Conservation (phyloP, 92 coral and sea anemone species). For the Montipora capitata region DNA sequence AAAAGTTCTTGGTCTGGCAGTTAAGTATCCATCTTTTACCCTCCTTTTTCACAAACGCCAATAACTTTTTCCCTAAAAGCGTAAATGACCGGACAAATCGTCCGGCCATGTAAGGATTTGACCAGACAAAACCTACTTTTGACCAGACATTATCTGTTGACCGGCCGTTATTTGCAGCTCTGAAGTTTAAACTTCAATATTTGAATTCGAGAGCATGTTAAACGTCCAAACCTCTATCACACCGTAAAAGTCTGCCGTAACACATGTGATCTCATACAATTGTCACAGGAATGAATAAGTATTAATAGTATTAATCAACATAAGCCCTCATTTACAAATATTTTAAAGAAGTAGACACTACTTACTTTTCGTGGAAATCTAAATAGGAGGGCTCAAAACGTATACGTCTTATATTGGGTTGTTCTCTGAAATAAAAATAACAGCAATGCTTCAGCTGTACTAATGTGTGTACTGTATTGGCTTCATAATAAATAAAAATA, state of each 20-base stretch:
- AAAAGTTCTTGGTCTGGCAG: no score
- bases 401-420: slow-evolving; percentile 92
- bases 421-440: slow-evolving; percentile 83
- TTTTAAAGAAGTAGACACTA: background rate
- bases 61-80: no score
- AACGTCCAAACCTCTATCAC: background rate
- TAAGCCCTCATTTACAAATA: no score
- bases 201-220: background rate
- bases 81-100: no score
- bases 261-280: background rate
- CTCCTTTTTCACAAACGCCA: no score
- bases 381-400: slow-evolving; percentile 98
- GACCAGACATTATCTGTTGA: no score
- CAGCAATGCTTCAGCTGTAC: background rate
- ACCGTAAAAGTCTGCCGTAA: background rate
- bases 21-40: no score
- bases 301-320: no score
- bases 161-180: background rate
- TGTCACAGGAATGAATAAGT: slow-evolving; percentile 9
- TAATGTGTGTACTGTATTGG: no score
- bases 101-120: no score
- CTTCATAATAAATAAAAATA: no score
- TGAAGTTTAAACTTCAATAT: slow-evolving; percentile 29
- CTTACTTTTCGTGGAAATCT: slow-evolving; percentile 98
- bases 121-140: no score